Evolutionary conservation across 1,140 invertebrate species (phyloP).

Genomic region (Centruroides sculpturatus): DNA sequence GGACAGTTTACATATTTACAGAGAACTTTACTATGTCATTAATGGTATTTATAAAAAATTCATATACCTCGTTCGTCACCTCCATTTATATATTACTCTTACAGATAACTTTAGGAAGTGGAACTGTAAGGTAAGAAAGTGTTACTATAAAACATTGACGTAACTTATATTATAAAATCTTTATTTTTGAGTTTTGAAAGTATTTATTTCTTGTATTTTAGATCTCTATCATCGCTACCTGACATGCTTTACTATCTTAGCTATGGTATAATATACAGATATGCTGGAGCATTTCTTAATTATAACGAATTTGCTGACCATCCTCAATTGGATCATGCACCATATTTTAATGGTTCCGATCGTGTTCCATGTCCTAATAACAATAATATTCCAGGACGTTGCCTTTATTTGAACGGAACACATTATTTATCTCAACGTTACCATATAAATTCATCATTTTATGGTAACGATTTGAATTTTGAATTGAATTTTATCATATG

Average conservation of each 20-base stretch:
- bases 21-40: conserved; percentile 70
- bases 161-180: too few relatives aligned
- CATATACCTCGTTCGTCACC: conserved; percentile 53
- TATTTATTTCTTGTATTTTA: conserved; percentile 9
- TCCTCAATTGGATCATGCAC: conserved; percentile 15
- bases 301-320: conserved; percentile 43
- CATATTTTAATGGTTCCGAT: conserved; percentile 20
- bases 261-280: conserved; percentile 57
- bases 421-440: conserved; percentile 57
- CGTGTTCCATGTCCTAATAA: conserved; percentile 6
- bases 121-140: conserved; percentile 50
- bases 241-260: conserved; percentile 66
- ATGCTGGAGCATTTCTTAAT: conserved; percentile 42
- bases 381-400: conserved; percentile 36
- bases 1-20: conserved; percentile 41
- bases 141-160: not conserved
- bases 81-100: conserved; percentile 58
- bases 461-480: conserved; percentile 37
- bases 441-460: conserved; percentile 30
- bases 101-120: conserved; percentile 56
- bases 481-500: conserved; percentile 66
- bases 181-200: too few relatives aligned
- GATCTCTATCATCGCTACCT: conserved; percentile 41
- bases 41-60: conserved; percentile 61
- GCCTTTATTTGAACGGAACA: conserved; percentile 53